Evolutionary conservation across 2,797 vertebrate species (phyloP).

Genomic region (Gobio occitaniae): DNA sequence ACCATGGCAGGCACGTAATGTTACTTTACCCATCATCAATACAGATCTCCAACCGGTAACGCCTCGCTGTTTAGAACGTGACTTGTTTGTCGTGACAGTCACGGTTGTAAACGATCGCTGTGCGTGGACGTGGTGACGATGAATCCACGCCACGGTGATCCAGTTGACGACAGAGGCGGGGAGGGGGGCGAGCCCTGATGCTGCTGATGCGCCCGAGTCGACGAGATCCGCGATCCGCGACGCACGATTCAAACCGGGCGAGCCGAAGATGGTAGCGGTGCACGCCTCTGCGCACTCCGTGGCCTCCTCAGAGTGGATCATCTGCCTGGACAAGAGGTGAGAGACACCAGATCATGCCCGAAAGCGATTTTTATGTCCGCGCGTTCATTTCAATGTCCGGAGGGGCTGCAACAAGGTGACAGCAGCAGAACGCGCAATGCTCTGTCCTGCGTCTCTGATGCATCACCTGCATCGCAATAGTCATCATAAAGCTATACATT

Average conservation of each 20-base stretch:
- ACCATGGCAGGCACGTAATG: not conserved
- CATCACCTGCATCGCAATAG: not conserved
- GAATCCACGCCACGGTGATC: constrained; percentile 30
- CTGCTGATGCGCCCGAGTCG: constrained; percentile 68
- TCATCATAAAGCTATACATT: not conserved
- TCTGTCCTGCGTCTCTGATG: not conserved
- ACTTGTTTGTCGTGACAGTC: not conserved
- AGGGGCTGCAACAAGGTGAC: constrained; percentile 49
- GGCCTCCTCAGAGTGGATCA: constrained; percentile 91
- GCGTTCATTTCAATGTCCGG: not conserved
- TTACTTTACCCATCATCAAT: not conserved
- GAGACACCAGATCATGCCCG: constrained; percentile 45
- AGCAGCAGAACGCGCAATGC: not conserved
- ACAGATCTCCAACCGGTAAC: not conserved
- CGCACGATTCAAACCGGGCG: constrained; percentile 63
- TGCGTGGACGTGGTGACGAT: constrained; percentile 41
- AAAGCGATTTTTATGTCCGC: constrained; percentile 36
- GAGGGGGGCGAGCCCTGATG: constrained; percentile 62
- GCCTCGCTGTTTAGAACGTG: not conserved
- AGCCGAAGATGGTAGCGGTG: constrained; percentile 92
- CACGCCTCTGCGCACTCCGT: constrained; percentile 84
- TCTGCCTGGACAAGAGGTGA: constrained; percentile 96
- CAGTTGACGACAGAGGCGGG: constrained; percentile 30
- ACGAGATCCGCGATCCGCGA: constrained; percentile 55
- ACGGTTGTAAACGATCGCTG: not conserved